These are phyloP conservation scores for Hesperia comma DNA, from an alignment of 2,888 invertebrate species.

Conservation along the genomic window DNA sequence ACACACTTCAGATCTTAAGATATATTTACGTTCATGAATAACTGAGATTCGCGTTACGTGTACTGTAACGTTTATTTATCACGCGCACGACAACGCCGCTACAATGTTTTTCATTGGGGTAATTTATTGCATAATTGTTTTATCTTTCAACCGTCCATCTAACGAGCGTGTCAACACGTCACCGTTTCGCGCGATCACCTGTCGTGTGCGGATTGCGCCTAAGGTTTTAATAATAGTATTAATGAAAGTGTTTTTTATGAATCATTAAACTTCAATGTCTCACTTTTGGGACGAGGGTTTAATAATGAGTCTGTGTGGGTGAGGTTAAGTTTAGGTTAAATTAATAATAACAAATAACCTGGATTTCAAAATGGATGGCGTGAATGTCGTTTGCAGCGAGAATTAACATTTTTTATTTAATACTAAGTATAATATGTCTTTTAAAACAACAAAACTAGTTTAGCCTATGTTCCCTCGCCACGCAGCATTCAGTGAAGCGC, in stretches of 20 bases:
- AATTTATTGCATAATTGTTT: constrained; percentile 8
- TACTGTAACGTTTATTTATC: constrained; percentile 25
- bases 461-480: too few relatives aligned
- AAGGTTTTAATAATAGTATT: not conserved
- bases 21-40: constrained; percentile 34
- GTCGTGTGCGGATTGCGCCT: not conserved
- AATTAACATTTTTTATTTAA: too few relatives aligned
- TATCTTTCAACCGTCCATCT: not conserved
- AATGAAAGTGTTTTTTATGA: not conserved
- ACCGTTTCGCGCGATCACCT: not conserved
- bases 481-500: too few relatives aligned
- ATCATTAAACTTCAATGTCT: too few relatives aligned
- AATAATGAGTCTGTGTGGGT: too few relatives aligned
- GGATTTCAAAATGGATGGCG: too few relatives aligned
- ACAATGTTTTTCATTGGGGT: not conserved
- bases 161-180: constrained; percentile 8
- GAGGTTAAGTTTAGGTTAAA: too few relatives aligned
- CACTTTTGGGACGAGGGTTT: too few relatives aligned
- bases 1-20: constrained; percentile 19
- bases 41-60: constrained; percentile 13
- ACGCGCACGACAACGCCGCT: constrained; percentile 1
- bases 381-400: too few relatives aligned
- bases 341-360: too few relatives aligned
- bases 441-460: too few relatives aligned
- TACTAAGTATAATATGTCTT: too few relatives aligned